Base-by-base conservation (phyloP, 2,888 invertebrate species). In the Eupsilia transversa region DNA sequence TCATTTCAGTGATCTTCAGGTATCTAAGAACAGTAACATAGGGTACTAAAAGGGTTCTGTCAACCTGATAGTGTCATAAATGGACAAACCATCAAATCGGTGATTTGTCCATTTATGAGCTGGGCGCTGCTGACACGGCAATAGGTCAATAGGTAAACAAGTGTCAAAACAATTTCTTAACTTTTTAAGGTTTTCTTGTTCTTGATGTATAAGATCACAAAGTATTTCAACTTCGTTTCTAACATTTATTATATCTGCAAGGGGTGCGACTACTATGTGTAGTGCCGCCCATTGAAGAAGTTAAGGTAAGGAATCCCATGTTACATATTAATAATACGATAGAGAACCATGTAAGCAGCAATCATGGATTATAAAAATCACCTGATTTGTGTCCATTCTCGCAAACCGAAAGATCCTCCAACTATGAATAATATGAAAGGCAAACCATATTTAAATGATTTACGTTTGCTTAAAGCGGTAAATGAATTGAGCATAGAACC, bases 351-450 rank as follows among this genome's bases (percentile, higher is more conserved):
- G 17, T n/a, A 33, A 57, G n/a, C n/a, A 49, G 33, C 14, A 33
- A 27, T 33, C 6, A 41, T 33, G 20, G 14, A 30, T 56, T 30
- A 59, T 72, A 74, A 49, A 35, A 63, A 73, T 79, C 43, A 98
- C 98, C 97, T 97, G 82, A 98, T 91, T 91, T 97, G 96, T 9
- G 98, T 96, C 95, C 98, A 98, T 94, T 98, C 97, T 87, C 96
- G 96, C 46, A 98, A 92, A 7, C 97, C 98, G 93, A 98, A 97
- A 0, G 98, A 98, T 68, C 98, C 98, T 57, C 98, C 98, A 72
- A 98, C 93, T 33, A 98, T 94, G 79, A 98, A 96, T 67, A 98
- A 78, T 35, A 98, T 89, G 92, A 98, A 98, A 9, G 98, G 98
- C 52, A 98, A 73, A 12, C 98, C 98, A 93, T 97, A 98, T 91